phyloP scores from a whole-genome alignment of 2,888 invertebrate genomes.

The Zygothrica quintamaculata region DNA sequence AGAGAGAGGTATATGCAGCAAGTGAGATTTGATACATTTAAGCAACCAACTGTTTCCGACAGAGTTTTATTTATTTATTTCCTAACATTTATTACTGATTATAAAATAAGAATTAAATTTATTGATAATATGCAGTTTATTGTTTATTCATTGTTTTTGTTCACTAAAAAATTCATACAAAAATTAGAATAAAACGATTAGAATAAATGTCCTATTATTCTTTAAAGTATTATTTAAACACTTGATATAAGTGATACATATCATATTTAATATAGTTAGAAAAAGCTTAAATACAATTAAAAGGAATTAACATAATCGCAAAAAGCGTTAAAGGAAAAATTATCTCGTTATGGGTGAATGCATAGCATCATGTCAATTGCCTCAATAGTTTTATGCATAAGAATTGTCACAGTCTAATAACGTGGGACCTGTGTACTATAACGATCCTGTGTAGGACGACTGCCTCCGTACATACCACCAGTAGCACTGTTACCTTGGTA shows the following conservation, averaged over 20 bases:
- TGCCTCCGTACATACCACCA: conserved; percentile 76
- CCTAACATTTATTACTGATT: no score
- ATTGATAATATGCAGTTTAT: no score
- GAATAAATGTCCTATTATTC: conserved; percentile 1
- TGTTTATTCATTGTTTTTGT: no score
- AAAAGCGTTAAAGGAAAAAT: conserved; percentile 39
- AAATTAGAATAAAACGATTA: no score
- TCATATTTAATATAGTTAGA: conserved; percentile 61
- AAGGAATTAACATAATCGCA: conserved; percentile 55
- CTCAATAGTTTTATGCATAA: conserved; percentile 18
- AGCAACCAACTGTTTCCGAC: no score
- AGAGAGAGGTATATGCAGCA: no score
- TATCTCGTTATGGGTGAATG: conserved; percentile 29
- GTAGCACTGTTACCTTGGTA: conserved; percentile 71
- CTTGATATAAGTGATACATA: conserved; percentile 44
- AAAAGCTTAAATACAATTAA: conserved; percentile 60
- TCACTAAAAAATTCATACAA: no score
- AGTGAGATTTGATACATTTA: no score
- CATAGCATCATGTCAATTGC: conserved; percentile 31
- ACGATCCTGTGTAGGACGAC: conserved; percentile 82
- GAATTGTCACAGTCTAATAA: conserved; percentile 63
- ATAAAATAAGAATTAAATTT: no score
- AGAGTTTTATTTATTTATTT: no score
- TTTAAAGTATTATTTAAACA: conserved; percentile 6
- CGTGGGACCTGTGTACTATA: conserved; percentile 83